Evolutionary conservation across 2,113 vertebrate genomes (phyloP), one percentile per base, ranked within the genome.

Genomic region (Xiphias gladius): DNA sequence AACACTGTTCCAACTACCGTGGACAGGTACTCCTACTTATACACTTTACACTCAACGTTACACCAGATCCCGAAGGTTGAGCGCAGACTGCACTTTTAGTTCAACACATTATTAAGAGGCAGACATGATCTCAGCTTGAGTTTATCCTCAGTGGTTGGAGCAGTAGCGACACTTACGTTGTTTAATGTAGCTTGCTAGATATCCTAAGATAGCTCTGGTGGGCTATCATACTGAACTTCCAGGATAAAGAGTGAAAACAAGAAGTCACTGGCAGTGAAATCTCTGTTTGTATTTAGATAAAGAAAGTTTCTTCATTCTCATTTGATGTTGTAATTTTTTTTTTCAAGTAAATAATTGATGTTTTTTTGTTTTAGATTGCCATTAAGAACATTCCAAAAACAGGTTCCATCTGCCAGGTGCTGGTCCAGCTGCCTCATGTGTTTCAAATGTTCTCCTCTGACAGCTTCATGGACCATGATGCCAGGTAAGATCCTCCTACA

Each of bases 341-440:
- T 41, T 37, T 3, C 16, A 57, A 14, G 16, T 58, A 30, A 19
- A 22, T 17, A 19, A 30, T 17, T 59, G 13, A 2, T 16, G 2
- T 72, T 22, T 22, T 50, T 43, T 58, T 76, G 19, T 79, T 59
- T 0, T 90, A 99, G 98, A 93, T 99, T 85, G 88, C 95, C 0
- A 61, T 95, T 57, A 97, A 96, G 91, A 98, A 96, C 0, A 66
- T 96, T 59, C 97, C 96, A 0, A 88, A 94, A 87, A 94, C 89
- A 0, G 97, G 97, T 19, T 98, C 97, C 80, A 98, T 99, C 87
- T 97, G 96, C 86, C 98, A 96, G 0, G 96, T 99, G 62, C 80
- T 97, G 79, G 96, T 97, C 61, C 98, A 99, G 92, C 95, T 99
- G 79, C 98, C 98, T 14, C 98, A 99, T 0, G 96, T 99, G 50